A percentile compares a stretch with the other conserved stretches of the same genome.
phyloP scores from a whole-genome alignment of 30 jellyfish, hydroid and myxozoan genomes.

The Rhopilema esculentum region DNA sequence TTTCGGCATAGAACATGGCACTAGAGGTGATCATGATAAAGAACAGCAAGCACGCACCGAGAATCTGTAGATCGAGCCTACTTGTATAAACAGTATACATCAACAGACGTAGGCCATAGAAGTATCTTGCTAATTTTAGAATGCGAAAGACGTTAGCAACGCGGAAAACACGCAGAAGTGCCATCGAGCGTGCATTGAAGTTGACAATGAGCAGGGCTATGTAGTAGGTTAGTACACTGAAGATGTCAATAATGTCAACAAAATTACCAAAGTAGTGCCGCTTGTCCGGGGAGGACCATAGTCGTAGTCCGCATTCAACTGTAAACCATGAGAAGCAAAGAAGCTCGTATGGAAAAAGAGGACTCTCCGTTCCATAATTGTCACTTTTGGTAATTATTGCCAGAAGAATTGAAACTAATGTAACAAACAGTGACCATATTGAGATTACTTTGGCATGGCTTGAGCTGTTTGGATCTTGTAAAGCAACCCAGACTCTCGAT shows the following conservation, averaged over 20 bases:
- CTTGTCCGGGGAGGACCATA: slow-evolving; percentile 82
- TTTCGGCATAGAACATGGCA: slow-evolving; percentile 75
- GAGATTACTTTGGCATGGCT: slow-evolving; percentile 62
- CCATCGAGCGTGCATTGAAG: slow-evolving; percentile 76
- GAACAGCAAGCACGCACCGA: slow-evolving; percentile 72
- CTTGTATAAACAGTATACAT: slow-evolving; percentile 81
- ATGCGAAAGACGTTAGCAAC: slow-evolving; percentile 86
- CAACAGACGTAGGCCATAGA: slow-evolving; percentile 86
- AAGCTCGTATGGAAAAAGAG: slow-evolving; percentile 78
- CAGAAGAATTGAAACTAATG: slow-evolving; percentile 71
- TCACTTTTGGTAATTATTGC: slow-evolving; percentile 46
- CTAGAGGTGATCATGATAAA: slow-evolving; percentile 80
- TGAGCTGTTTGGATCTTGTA: slow-evolving; percentile 79
- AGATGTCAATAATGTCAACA: slow-evolving; percentile 77
- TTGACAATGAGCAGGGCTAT: slow-evolving; percentile 58
- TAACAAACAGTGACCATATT: slow-evolving; percentile 58
- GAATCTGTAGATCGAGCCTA: slow-evolving; percentile 85
- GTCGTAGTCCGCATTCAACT: slow-evolving; percentile 63
- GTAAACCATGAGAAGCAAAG: slow-evolving; percentile 86
- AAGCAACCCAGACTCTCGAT: slow-evolving; percentile 54
- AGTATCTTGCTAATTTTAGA: slow-evolving; percentile 78
- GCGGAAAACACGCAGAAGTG: slow-evolving; percentile 80
- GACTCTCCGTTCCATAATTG: slow-evolving; percentile 28
- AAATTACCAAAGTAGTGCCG: slow-evolving; percentile 61
- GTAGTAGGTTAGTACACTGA: slow-evolving; percentile 63